Conservation (phyloP, 2,797 vertebrate species). For the Neoniphon sammara region DNA sequence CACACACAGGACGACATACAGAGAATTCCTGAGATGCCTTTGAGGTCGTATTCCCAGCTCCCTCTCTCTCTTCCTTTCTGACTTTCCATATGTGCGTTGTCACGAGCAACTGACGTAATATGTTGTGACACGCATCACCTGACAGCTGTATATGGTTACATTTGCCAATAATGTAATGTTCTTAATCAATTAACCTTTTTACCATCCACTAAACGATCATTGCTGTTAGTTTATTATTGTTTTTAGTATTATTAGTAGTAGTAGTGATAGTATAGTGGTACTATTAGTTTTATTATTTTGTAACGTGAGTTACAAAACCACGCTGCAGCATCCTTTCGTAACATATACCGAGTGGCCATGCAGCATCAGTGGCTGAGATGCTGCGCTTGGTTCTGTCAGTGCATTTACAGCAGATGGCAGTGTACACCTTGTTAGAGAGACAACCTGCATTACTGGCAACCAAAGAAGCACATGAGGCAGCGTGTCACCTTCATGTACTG, state of each 20-base stretch:
- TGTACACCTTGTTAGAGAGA: neutral
- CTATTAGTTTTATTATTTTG: neutral
- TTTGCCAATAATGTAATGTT: neutral
- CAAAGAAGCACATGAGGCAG: too few species aligned
- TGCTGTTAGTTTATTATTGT: neutral
- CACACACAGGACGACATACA: neutral
- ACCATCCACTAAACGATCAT: too few species aligned
- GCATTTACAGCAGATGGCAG: neutral
- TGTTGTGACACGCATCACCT: neutral
- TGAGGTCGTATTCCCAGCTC: too few species aligned
- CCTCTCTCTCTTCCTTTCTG: too few species aligned
- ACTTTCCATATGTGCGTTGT: neutral
- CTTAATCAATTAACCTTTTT: neutral
- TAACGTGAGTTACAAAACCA: neutral
- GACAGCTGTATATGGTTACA: neutral
- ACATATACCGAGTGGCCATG: neutral
- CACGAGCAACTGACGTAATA: constrained; percentile 16
- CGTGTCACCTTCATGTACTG: too few species aligned
- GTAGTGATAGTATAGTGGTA: too few species aligned
- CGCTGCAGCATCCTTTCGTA: neutral
- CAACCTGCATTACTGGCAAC: too few species aligned
- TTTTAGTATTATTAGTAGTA: neutral
- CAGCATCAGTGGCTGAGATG: too few species aligned
- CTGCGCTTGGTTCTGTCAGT: neutral
- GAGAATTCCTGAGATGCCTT: neutral